Evolutionary conservation across 1,140 invertebrate genomes (phyloP), one percentile per base, ranked within the genome.

Genomic region (Phymorhynchus buccinoides): DNA sequence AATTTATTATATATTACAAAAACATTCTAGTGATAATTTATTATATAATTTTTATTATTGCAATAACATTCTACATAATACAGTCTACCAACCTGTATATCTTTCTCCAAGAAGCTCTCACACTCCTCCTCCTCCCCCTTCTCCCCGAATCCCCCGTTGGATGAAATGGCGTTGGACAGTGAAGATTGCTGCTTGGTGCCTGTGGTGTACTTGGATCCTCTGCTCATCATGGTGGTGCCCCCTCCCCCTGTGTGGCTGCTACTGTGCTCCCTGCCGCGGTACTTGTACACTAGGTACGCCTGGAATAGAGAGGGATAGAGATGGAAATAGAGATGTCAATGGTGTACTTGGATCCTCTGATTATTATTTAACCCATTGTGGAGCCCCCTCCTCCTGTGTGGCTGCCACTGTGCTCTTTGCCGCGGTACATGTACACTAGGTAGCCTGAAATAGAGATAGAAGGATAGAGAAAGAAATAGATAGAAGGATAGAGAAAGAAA

Each of bases 251-350:
- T 86, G 18, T 87, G 81, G 30, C 82, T 71, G 56, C 56, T 27
- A 16, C 18, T 62, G 79, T 77, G 68, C n/a, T 84, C 93, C 86
- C 94, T 94, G 35, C 93, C 94, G 42, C 93, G 90, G 42, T 94
- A 94, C 86, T 94, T 94, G 85, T 94, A 93, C 30, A 95, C 94
- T 88, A 95, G 89, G 89, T 95, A 95, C 18, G 94, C 94, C 94
- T 95, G 88, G 16, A 18, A 18, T 48, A 18, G 44, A 9, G 44
- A 18, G 22, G 48, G 48, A 52, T 52, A 52, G 0, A 52, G 48
- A 52, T 14, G 22, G 12, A 52, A 0, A 52, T 14, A 18, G 0
- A 52, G 62, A 84, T 79, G 44, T 44, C 86, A 77, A 88, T 85
- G 0, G 85, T 88, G 44, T 88, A 87, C 79, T 89, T 90, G 37